phyloP scores from a whole-genome alignment of 1,140 invertebrate species.

The Drosophila sechellia region DNA sequence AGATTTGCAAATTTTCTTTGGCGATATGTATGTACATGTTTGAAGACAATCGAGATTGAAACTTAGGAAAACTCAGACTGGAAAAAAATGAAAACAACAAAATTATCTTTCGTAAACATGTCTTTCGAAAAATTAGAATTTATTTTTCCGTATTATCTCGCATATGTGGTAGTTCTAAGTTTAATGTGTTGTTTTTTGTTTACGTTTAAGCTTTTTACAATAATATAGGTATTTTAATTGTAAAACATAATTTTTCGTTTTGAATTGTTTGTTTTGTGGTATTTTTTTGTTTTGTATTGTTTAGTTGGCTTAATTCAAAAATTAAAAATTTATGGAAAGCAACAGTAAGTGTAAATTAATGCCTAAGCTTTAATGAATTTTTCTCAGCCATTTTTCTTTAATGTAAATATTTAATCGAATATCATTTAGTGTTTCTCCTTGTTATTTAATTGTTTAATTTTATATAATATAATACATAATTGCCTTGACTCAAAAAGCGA shows the following conservation, averaged over 20 bases:
- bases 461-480: conserved; percentile 82
- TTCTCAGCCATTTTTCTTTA: conserved; percentile 28
- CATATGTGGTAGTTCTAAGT: conserved; percentile 52
- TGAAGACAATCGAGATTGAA: conserved; percentile 23
- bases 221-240: conserved; percentile 64
- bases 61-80: conserved; percentile 20
- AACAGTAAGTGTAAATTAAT: conserved; percentile 70
- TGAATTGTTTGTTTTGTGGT: conserved; percentile 21
- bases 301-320: conserved; percentile 70
- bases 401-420: conserved; percentile 52
- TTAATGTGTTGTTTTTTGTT: conserved; percentile 69
- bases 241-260: conserved; percentile 64
- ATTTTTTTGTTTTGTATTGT: conserved; percentile 22
- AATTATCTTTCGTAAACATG: conserved; percentile 39
- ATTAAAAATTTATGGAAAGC: conserved; percentile 79
- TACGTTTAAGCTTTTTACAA: conserved; percentile 74
- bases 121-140: conserved; percentile 72
- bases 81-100: conserved; percentile 36
- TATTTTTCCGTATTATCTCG: conserved; percentile 57
- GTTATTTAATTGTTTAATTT: conserved; percentile 22
- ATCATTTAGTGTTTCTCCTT: conserved; percentile 33
- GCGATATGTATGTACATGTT: conserved; percentile 80
- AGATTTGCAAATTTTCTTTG: conserved; percentile 53
- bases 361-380: conserved; percentile 63
- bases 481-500: conserved; percentile 75